Evolutionary conservation across 2,797 vertebrate species (phyloP), one percentile per base, ranked within the genome.

Genomic region (Gymnopithys bicolor): DNA sequence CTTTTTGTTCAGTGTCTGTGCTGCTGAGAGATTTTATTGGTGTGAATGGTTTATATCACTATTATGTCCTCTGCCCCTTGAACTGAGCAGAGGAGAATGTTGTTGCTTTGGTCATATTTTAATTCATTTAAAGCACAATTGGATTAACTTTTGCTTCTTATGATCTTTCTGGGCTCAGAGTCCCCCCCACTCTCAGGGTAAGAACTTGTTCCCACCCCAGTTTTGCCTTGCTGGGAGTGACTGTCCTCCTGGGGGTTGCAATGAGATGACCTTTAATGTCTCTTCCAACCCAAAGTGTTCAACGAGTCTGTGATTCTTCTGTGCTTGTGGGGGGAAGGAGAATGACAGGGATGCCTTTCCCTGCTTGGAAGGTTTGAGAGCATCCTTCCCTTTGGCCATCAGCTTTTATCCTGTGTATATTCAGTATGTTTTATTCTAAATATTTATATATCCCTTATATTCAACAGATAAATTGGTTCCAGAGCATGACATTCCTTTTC

Each of bases 321-420:
- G 21, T 43, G 60, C 32, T 35, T 13, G 22, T 7, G 19, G 15
- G 21, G 13, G 28, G 64, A 68, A 87, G 51, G n/a, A n/a, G 19
- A 39, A 51, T 0, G 1, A 37, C 4, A 10, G 5, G 28, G 23
- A 1, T 3, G 22, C 41, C 30, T 73, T 46, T n/a, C 19, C 0
- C 0, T 25, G 25, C 9, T 3, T 69, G 77, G 30, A 19, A 58
- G 51, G 9, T 30, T 51, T 53, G 41, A 25, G 21, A 14, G 8
- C 45, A 3, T 12, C 41, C 25, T 9, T 64, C 11, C 35, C 21
- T 59, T 90, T 67, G 46, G 25, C 56, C 16, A 5, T 25, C 21
- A 16, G 45, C 13, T 62, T 87, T 77, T 77, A 16, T 53, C 70
- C 33, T 83, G 1, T 41, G 17, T 39, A 13, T 32, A 32, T 52